A percentile compares a stretch with the other conserved stretches of the same genome.
Evolutionary conservation across 2,888 invertebrate genomes (phyloP).

Genomic region (Rugalucina vietnamica): DNA sequence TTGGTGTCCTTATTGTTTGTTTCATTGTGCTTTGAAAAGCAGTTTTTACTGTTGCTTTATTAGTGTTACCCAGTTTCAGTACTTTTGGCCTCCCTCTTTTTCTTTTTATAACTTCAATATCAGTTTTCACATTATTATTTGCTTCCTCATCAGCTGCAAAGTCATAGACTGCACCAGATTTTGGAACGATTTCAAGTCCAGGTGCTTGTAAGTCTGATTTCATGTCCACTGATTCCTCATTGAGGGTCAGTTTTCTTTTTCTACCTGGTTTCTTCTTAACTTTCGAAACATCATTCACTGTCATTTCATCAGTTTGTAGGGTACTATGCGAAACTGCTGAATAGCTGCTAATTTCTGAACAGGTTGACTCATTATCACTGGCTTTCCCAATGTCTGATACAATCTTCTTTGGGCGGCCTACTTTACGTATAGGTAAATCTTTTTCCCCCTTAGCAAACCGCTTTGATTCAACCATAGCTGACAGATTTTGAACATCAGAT

Average conservation of each 20-base stretch:
- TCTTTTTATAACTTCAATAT: background rate
- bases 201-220: too few relatives aligned
- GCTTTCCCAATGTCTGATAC: conserved; percentile 32
- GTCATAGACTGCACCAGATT: too few relatives aligned
- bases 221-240: conserved; percentile 65
- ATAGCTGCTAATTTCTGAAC: conserved; percentile 52
- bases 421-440: background rate
- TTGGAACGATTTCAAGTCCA: too few relatives aligned
- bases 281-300: background rate
- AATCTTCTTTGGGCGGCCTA: conserved; percentile 16
- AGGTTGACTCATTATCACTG: conserved; percentile 60
- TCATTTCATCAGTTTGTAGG: background rate
- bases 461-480: conserved; percentile 38
- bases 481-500: conserved; percentile 24
- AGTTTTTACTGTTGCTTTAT: background rate
- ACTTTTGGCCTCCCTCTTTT: background rate
- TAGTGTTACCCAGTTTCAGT: background rate
- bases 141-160: too few relatives aligned
- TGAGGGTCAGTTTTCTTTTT: conserved; percentile 68
- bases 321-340: conserved; percentile 38
- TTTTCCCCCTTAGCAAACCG: conserved; percentile 12
- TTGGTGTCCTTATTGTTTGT: background rate
- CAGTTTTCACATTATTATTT: background rate
- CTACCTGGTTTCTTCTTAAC: conserved; percentile 57
- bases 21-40: background rate